phyloP scores from a whole-genome alignment of 2,797 vertebrate genomes.

The Pempheris klunzingeri region DNA sequence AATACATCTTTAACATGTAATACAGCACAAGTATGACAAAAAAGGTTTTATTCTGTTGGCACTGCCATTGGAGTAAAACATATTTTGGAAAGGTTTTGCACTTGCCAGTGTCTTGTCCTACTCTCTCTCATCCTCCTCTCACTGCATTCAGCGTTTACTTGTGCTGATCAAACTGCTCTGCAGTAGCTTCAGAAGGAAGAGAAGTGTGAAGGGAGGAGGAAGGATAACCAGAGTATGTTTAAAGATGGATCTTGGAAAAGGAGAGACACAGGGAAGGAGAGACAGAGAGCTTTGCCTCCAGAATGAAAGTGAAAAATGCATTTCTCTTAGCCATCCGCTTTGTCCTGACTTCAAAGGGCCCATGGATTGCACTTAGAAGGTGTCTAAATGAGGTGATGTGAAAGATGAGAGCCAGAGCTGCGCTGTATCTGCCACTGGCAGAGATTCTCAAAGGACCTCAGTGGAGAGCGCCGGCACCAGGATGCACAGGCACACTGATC shows the following conservation, averaged over 20 bases:
- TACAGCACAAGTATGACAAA: neutral
- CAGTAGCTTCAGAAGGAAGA: neutral
- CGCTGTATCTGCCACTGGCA: constrained; percentile 56
- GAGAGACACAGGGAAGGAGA: constrained; percentile 8
- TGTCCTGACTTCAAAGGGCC: constrained; percentile 76
- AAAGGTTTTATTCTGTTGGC: neutral
- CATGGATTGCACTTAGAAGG: constrained; percentile 65
- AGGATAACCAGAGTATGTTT: constrained; percentile 11
- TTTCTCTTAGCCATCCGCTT: constrained; percentile 60
- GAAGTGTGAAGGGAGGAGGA: neutral
- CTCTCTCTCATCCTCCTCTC: neutral
- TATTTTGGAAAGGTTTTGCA: neutral
- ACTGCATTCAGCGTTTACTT: constrained; percentile 21
- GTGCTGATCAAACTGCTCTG: constrained; percentile 14
- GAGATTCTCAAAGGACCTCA: constrained; percentile 59
- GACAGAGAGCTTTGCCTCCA: constrained; percentile 39
- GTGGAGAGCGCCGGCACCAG: constrained; percentile 13
- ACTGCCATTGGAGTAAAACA: neutral
- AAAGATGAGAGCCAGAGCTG: constrained; percentile 62
- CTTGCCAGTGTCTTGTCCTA: neutral
- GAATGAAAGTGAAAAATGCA: constrained; percentile 58
- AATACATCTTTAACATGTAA: neutral
- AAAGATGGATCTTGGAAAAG: constrained; percentile 11
- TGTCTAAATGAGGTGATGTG: constrained; percentile 70
- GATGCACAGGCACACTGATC: constrained; percentile 41